Evolutionary conservation across 30 jellyfish, hydroid and myxozoan genomes (phyloP), one percentile per base, ranked within the genome.

Genomic region (Aurelia aurita): DNA sequence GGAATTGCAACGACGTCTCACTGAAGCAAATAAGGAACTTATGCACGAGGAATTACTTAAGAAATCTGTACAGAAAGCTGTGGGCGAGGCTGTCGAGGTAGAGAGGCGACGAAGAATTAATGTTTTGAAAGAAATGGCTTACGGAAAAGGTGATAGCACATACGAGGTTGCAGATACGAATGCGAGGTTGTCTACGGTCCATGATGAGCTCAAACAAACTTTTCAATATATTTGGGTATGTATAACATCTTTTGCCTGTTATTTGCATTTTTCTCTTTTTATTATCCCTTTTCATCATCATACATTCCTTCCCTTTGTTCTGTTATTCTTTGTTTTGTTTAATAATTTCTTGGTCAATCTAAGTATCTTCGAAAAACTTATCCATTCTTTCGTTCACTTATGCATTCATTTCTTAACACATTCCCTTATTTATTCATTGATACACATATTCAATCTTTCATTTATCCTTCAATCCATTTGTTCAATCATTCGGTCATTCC

Each of bases 141-240:
- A 83, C 7, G 93, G 93, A 20, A 70, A 44, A 31, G 79, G 74
- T n/a, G 87, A 70, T 6, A 21, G 57, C 19, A 31, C 73, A 16
- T 47, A 18, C 34, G 87, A 58, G 46, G 22, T 70, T 13, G 93
- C 93, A 10, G 81, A 83, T 32, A 83, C 80, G 14, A 66, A 83
- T 28, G 60, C 72, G 14, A 72, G 34, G 28, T 86, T 83, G 22
- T 58, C 87, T 3, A 27, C 21, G 9, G 93, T 83, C 9, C 93
- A 83, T 62, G 39, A 19, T 21, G 93, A 83, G 60, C 79, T 83
- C 26, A 83, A 59, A 32, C 35, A 70, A 35, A 34, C 83, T 19
- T 83, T 83, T 59, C 69, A 58, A 25, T 44, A 69, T 61, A 54
- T 83, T 25, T 75, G 83, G 93, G 93, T 83, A 58, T 19, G 89